Percentiles rank a stretch among this genome's conserved stretches.
Conservation (phyloP, 2,113 vertebrate genomes). For the Ctenomys sociabilis region DNA sequence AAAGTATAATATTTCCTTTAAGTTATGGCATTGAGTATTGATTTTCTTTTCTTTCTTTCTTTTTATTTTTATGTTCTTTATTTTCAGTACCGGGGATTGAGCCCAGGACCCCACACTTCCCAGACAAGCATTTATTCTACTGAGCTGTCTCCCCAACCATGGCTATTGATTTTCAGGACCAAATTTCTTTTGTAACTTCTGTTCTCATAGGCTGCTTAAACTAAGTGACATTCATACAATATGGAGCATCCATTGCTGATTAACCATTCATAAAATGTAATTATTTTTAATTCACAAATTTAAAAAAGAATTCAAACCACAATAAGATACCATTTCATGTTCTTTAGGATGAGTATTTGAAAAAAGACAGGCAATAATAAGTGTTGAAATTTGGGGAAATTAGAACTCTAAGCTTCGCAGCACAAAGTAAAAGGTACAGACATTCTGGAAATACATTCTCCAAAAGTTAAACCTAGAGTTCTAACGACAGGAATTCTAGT, state of each 20-base stretch:
- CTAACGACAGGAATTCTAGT: not conserved
- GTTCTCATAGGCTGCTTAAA: not conserved
- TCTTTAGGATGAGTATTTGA: not conserved
- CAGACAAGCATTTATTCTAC: too few relatives aligned
- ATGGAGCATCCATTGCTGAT: not conserved
- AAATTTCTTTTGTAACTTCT: not conserved
- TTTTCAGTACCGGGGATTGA: too few relatives aligned
- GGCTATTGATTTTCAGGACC: not conserved
- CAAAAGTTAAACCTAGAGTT: slow-evolving; percentile 3
- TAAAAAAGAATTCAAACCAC: not conserved
- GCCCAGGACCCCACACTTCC: too few relatives aligned
- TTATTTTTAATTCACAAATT: not conserved
- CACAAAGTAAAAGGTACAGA: not conserved
- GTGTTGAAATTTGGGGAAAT: not conserved
- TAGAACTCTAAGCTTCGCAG: not conserved
- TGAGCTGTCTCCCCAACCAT: not conserved
- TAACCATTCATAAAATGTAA: not conserved
- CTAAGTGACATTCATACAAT: not conserved
- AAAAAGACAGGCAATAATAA: not conserved
- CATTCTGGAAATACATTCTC: not conserved
- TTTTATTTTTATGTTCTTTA: too few relatives aligned
- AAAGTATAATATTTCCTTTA: not conserved
- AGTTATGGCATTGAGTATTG: not conserved
- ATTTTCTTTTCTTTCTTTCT: not conserved
- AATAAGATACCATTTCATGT: not conserved